phyloP scores from a whole-genome alignment of 2,888 invertebrate genomes.

The Cepaea hortensis region DNA sequence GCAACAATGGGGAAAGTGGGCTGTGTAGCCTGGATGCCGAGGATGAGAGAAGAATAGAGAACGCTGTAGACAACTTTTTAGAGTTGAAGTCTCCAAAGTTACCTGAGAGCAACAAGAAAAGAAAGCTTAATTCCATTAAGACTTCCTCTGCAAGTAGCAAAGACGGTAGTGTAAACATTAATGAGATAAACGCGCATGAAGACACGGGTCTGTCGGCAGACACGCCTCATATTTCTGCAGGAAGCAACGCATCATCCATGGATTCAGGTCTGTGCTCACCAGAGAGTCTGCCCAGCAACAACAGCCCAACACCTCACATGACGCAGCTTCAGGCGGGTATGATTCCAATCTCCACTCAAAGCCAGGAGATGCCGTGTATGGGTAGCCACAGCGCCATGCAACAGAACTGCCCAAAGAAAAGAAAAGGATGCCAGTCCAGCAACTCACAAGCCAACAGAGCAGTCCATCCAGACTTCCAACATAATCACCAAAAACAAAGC shows the following conservation, averaged over 20 bases:
- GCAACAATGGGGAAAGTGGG: conserved; percentile 29
- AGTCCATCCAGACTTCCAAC: conserved; percentile 22
- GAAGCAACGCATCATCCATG: conserved; percentile 53
- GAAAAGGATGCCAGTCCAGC: conserved; percentile 1
- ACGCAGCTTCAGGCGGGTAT: not conserved
- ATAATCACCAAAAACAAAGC: conserved; percentile 7
- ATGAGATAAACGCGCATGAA: not conserved
- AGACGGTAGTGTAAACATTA: not conserved
- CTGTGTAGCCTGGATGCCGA: conserved; percentile 18
- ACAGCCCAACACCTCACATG: conserved; percentile 50
- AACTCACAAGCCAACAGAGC: conserved; percentile 3
- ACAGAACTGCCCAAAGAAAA: not conserved
- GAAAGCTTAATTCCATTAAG: not conserved
- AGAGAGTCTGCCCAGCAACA: conserved; percentile 55
- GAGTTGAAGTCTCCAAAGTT: conserved; percentile 36
- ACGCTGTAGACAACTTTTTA: conserved; percentile 40
- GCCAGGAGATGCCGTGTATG: not conserved
- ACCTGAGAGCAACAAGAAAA: conserved; percentile 14
- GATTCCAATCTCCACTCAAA: not conserved
- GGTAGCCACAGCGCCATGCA: not conserved
- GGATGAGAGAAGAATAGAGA: conserved; percentile 44
- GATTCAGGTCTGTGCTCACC: conserved; percentile 56
- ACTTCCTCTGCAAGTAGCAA: not conserved
- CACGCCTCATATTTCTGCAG: conserved; percentile 52
- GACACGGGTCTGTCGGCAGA: conserved; percentile 5